Evolutionary conservation across 2,113 vertebrate species (phyloP), one percentile per base, ranked within the genome.

Genomic region (Trinectes maculatus): DNA sequence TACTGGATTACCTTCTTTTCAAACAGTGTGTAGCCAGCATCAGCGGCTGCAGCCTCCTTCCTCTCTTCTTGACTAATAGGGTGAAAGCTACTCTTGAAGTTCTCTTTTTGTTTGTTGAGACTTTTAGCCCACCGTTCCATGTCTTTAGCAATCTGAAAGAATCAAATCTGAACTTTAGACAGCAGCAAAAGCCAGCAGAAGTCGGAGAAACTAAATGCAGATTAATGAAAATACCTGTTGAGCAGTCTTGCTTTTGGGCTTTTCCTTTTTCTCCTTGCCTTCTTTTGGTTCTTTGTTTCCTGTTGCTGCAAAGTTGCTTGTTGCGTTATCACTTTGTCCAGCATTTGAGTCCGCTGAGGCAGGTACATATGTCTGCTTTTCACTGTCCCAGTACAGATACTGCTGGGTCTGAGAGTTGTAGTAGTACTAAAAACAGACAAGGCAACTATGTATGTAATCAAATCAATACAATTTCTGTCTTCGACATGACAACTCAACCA

Each of bases 81-180:
- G 76, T 98, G 96, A 86, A 98, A 99, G 88, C 97, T 97, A 25
- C 96, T 94, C 71, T 90, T 99, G 89, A 98, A 98, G 80, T 98
- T 98, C 77, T 99, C 98, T 58, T 99, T 99, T 84, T 99, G 97
- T 66, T 99, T 98, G 86, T 99, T 99, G 54, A 99, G 90, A 79
- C 96, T 98, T 92, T 99, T 99, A 49, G 98, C 97, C 98, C 98
- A 99, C n/a, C 97, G 94, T 55, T 99, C 97, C 98, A 99, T 99
- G 82, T 99, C 98, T 90, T 99, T 99, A 59, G 98, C 97, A 39
- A 99, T 99, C 98, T 99, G 87, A 62, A 46, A 78, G 11, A 26
- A 77, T 60, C 60, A 22, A 33, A 26, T 43, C 29, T 15, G 10
- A 36, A 33, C 1, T n/a, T n/a, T n/a, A n/a, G n/a, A 62, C 3